phyloP scores from a whole-genome alignment of 2,888 invertebrate species.

The Cataglyphis altisquamis region DNA sequence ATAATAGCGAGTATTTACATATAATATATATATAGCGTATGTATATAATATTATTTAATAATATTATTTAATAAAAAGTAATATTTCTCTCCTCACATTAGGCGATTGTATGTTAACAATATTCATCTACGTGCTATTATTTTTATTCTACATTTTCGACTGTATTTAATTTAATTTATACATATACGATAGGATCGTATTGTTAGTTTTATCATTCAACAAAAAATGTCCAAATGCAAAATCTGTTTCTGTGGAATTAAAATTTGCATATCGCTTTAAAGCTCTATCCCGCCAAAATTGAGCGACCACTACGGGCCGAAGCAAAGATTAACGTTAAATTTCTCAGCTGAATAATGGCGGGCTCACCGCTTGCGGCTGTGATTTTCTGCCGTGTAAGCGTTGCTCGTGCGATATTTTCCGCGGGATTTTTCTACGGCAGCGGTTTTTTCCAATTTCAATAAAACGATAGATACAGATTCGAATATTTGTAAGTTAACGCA shows the following conservation, averaged over 20 bases:
- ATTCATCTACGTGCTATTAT: neutral
- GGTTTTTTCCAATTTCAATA: slow-evolving; percentile 52
- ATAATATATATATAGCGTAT: neutral
- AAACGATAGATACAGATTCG: slow-evolving; percentile 46
- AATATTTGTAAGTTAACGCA: slow-evolving; percentile 50
- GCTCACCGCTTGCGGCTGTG: slow-evolving; percentile 15
- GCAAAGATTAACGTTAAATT: slow-evolving; percentile 56
- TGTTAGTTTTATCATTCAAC: slow-evolving; percentile 27
- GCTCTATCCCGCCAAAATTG: slow-evolving; percentile 49
- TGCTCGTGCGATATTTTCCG: slow-evolving; percentile 22
- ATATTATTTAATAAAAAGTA: neutral
- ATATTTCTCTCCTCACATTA: slow-evolving; percentile 1
- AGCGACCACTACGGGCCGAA: slow-evolving; percentile 21
- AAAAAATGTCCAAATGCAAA: slow-evolving; percentile 41
- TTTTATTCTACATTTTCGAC: neutral
- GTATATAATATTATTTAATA: neutral
- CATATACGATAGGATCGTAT: slow-evolving; percentile 8
- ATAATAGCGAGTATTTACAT: neutral
- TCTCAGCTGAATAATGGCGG: slow-evolving; percentile 50
- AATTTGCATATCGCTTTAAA: slow-evolving; percentile 50
- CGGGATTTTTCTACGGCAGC: slow-evolving; percentile 12
- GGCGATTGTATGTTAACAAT: too few relatives aligned
- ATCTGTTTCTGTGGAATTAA: slow-evolving; percentile 48
- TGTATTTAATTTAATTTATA: slow-evolving; percentile 5
- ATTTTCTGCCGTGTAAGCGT: slow-evolving; percentile 45